Conservation (phyloP, 2,113 vertebrate genomes). For the human region DNA sequence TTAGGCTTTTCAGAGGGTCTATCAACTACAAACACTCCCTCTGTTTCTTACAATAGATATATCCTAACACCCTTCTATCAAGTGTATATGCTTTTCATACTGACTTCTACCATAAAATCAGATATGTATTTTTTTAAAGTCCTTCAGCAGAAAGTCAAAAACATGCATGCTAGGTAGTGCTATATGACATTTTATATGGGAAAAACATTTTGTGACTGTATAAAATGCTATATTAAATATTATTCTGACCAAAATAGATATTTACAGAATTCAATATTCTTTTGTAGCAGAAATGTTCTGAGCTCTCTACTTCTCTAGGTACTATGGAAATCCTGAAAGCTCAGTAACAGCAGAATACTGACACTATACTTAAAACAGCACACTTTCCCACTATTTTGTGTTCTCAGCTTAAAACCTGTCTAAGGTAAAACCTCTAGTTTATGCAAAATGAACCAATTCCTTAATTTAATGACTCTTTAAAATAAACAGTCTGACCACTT, state of each 20-base stretch:
- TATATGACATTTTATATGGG: neutral
- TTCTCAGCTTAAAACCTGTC: conserved; percentile 11
- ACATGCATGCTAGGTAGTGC: neutral
- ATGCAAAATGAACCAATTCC: conserved; percentile 23
- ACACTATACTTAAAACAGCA: neutral
- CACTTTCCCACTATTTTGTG: neutral
- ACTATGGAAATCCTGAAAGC: neutral
- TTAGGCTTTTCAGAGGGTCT: neutral
- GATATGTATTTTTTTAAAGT: neutral
- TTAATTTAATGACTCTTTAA: conserved; percentile 33
- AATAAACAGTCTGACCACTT: neutral
- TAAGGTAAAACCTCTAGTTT: conserved; percentile 1
- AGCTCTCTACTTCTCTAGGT: neutral
- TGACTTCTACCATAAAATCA: conserved; percentile 37
- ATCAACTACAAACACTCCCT: neutral
- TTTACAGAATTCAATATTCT: neutral
- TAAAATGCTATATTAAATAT: neutral
- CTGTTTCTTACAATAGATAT: neutral
- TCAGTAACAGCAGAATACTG: neutral
- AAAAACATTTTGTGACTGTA: neutral
- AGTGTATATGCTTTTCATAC: conserved; percentile 1
- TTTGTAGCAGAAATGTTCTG: neutral
- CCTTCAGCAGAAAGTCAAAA: conserved; percentile 11
- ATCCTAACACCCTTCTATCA: neutral
- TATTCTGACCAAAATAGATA: neutral